These are phyloP conservation scores for Hanleya hanleyi DNA, from an alignment of 2,888 invertebrate species.

Conservation along the genomic window DNA sequence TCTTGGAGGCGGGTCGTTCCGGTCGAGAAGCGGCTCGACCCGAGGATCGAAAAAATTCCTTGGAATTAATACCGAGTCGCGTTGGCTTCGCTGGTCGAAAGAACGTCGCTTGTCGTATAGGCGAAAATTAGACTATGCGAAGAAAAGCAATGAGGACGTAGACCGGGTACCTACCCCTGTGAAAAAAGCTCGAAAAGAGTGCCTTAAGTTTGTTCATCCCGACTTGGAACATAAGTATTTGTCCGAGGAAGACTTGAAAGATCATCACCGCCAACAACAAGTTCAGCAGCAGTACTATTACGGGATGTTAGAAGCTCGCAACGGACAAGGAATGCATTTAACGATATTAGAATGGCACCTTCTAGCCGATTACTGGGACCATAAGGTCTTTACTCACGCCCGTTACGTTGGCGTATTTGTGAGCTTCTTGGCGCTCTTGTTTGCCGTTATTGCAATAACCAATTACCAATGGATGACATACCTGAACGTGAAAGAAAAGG, in stretches of 20 bases:
- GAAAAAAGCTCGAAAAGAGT: slow-evolving; percentile 68
- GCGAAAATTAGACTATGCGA: slow-evolving; percentile 56
- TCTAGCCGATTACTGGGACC: slow-evolving; percentile 69
- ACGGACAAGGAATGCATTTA: slow-evolving; percentile 46
- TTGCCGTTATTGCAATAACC: slow-evolving; percentile 55
- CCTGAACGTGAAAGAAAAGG: slow-evolving; percentile 17
- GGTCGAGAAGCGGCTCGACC: slow-evolving; percentile 49
- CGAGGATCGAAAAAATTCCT: slow-evolving; percentile 39
- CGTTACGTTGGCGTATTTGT: slow-evolving; percentile 62
- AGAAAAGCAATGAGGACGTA: slow-evolving; percentile 52
- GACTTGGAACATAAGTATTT: slow-evolving; percentile 61
- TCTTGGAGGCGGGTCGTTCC: slow-evolving; percentile 43
- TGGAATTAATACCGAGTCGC: slow-evolving; percentile 45
- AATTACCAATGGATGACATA: slow-evolving; percentile 54
- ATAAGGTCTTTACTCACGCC: slow-evolving; percentile 60
- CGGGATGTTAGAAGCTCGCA: slow-evolving; percentile 55
- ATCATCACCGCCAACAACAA: slow-evolving; percentile 56
- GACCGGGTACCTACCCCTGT: slow-evolving; percentile 69
- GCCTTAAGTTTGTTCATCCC: slow-evolving; percentile 63
- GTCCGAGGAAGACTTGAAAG: slow-evolving; percentile 62
- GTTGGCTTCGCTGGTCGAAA: slow-evolving; percentile 62
- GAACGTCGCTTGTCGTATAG: slow-evolving; percentile 64
- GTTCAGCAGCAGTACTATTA: slow-evolving; percentile 58
- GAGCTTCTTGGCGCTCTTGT: slow-evolving; percentile 54
- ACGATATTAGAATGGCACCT: slow-evolving; percentile 63